Evolutionary conservation across 2,797 vertebrate species (phyloP), one percentile per base, ranked within the genome.

Genomic region (Phalloptychus januarius): DNA sequence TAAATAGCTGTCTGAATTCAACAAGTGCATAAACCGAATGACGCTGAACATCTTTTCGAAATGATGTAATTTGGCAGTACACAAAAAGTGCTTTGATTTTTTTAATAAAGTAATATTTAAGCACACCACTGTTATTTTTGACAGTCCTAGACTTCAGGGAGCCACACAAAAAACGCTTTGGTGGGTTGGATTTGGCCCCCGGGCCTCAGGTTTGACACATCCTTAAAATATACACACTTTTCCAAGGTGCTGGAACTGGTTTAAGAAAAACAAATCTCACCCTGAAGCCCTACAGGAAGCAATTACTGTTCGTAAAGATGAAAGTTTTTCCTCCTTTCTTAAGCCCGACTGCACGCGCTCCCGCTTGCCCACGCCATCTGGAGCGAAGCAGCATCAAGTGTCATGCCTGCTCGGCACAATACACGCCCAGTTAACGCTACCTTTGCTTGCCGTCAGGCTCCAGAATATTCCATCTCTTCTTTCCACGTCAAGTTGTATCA

Each of bases 301-400:
- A 42, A n/a, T 44, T 42, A 69, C 2, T 38, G 33, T 28, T 44
- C 38, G 15, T 6, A 69, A 67, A 40, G 23, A 38, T 5, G 5
- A 13, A 42, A 16, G 67, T 44, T 44, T 70, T 38, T 33, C n/a
- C n/a, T 20, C 15, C 71, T 42, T 38, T 58, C 10, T 58, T 58
- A 61, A 83, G 74, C 73, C 73, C 67, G 31, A 79, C 69, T 65
- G 61, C 79, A 75, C 67, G 76, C 81, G 28, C 28, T 45, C 85
- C 77, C 20, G 54, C 75, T 83, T 46, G 61, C 73, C 65, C 75
- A 77, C 74, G 83, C 94, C 95, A 95, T 95, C 94, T 95, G 94
- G 91, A 86, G 91, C 85, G 83, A 87, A 89, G 79, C 78, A 92
- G 95, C 93, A 95, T 96, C 95, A 95, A 91, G 94, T 96, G 90